A percentile compares a stretch with the other conserved stretches of the same genome.
Evolutionary conservation across 1,140 invertebrate species (phyloP).

Genomic region (Drosophila kepulauana): DNA sequence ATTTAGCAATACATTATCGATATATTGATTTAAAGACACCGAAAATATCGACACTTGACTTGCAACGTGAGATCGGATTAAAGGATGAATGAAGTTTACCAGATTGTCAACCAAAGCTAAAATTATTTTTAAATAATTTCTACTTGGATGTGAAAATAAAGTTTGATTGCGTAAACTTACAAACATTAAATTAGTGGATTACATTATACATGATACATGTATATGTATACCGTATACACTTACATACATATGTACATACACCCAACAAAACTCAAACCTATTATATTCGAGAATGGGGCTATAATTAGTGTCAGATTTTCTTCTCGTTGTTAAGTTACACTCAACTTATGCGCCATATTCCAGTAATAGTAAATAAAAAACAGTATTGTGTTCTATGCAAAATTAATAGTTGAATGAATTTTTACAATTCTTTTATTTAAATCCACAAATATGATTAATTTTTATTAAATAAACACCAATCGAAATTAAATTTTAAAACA

Average conservation of each 20-base stretch:
- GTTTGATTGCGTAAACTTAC: constrained; percentile 9
- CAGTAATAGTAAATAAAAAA: neutral
- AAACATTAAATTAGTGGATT: constrained; percentile 22
- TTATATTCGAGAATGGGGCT: neutral
- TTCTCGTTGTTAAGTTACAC: constrained; percentile 5
- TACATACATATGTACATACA: too few species aligned
- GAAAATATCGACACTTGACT: too few species aligned
- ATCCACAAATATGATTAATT: neutral
- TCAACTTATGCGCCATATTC: neutral
- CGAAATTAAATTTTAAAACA: too few species aligned
- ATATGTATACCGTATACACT: too few species aligned
- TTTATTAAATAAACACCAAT: neutral
- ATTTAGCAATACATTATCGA: too few species aligned
- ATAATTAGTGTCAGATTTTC: constrained; percentile 24
- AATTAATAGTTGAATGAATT: too few species aligned
- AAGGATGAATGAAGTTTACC: too few species aligned
- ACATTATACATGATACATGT: neutral
- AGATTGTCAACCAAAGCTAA: too few species aligned
- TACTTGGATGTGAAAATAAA: constrained; percentile 6
- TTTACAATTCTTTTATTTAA: neutral
- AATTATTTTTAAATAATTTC: too few species aligned
- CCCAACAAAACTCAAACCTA: neutral
- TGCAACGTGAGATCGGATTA: too few species aligned
- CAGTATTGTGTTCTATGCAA: neutral
- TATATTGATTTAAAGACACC: too few species aligned